Evolutionary conservation across 2,113 vertebrate genomes (phyloP).

Genomic region (Zosterops hypoxanthus): DNA sequence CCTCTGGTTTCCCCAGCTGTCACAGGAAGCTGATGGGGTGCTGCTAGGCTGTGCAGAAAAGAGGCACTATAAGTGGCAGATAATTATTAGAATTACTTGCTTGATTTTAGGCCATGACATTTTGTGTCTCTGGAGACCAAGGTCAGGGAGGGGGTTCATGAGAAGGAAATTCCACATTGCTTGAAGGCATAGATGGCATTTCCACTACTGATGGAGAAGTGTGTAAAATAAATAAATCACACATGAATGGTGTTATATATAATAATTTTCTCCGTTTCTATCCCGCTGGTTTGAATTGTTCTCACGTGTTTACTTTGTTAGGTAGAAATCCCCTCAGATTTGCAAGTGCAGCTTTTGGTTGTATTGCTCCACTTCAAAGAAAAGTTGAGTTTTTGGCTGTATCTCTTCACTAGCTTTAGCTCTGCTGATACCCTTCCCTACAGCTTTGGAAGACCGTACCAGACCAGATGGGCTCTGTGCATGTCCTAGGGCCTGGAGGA

Average conservation of each 20-base stretch:
- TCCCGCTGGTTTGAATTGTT: neutral
- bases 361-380: neutral
- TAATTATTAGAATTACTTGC: constrained; percentile 16
- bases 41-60: neutral
- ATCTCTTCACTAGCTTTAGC: neutral
- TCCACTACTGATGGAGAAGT: neutral
- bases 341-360: neutral
- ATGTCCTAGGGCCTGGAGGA: neutral
- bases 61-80: neutral
- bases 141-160: neutral
- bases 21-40: neutral
- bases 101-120: constrained; percentile 17
- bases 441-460: neutral
- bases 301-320: neutral
- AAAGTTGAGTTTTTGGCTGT: neutral
- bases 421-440: neutral
- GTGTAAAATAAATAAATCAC: neutral
- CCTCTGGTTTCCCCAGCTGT: neutral
- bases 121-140: neutral
- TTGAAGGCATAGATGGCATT: neutral
- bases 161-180: neutral
- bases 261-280: neutral
- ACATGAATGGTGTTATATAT: neutral
- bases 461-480: neutral
- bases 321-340: neutral